Evolutionary conservation across 2,113 vertebrate species (phyloP).

Genomic region (Chascanopsetta lugubris): DNA sequence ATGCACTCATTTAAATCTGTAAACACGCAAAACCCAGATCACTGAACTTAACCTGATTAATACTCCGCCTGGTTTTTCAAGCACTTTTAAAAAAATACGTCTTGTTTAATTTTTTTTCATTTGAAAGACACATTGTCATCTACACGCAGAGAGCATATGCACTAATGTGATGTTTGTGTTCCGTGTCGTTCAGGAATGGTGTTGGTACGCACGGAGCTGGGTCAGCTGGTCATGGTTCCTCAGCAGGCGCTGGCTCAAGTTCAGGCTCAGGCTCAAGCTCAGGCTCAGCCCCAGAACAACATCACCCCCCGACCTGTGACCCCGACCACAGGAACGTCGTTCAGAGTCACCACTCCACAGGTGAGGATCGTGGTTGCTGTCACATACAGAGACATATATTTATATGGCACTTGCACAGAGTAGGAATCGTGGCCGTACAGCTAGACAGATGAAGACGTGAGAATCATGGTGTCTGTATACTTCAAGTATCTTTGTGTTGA

Average conservation of each 20-base stretch:
- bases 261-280: slow-evolving; percentile 43
- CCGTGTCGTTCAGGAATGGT: slow-evolving; percentile 82
- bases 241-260: slow-evolving; percentile 87
- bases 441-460: neutral
- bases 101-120: too few species aligned
- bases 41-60: neutral
- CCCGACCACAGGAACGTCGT: slow-evolving; percentile 82
- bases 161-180: slow-evolving; percentile 10
- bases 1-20: neutral
- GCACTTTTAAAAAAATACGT: too few species aligned
- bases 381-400: neutral
- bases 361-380: slow-evolving; percentile 60
- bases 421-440: neutral
- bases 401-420: neutral
- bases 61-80: too few species aligned
- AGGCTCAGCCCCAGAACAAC: slow-evolving; percentile 79
- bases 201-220: slow-evolving; percentile 86
- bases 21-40: neutral
- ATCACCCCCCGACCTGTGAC: slow-evolving; percentile 83
- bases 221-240: slow-evolving; percentile 88
- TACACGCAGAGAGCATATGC: too few species aligned
- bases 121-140: too few species aligned
- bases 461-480: neutral
- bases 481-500: neutral
- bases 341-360: slow-evolving; percentile 86